Conservation (phyloP, 2,113 vertebrate species). For the Clarias gariepinus region DNA sequence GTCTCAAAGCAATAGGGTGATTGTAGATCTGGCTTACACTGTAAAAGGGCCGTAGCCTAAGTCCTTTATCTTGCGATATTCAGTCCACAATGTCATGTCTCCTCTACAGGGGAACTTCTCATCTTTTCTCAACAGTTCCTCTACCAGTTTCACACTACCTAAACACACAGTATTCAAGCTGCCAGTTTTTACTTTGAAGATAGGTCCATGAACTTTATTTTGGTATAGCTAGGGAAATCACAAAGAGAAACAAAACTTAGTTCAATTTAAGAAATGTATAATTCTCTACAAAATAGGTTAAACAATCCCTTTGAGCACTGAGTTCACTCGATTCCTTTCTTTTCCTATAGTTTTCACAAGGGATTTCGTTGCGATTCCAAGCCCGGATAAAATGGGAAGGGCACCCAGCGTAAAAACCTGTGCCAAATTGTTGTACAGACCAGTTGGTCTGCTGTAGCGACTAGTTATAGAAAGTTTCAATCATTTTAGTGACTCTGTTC, state of each 20-base stretch:
- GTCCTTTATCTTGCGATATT: constrained; percentile 77
- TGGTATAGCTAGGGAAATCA: constrained; percentile 64
- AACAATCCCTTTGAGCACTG: neutral
- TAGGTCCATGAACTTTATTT: constrained; percentile 80
- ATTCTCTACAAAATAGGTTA: neutral
- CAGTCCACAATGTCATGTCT: constrained; percentile 85
- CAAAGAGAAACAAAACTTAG: neutral
- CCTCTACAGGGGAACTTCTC: constrained; percentile 82
- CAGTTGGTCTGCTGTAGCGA: no score
- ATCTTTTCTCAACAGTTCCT: constrained; percentile 86
- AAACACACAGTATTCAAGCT: constrained; percentile 67
- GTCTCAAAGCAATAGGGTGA: neutral
- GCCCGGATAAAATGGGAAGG: no score
- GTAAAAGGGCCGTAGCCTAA: constrained; percentile 85
- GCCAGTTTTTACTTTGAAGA: constrained; percentile 72
- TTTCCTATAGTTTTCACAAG: neutral
- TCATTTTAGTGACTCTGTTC: no score
- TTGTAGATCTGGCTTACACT: constrained; percentile 73
- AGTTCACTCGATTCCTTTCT: neutral
- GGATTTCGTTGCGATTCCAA: no score
- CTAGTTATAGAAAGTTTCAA: no score
- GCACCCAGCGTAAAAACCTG: no score
- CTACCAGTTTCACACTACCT: constrained; percentile 80
- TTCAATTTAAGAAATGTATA: neutral
- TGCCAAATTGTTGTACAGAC: no score